Base-by-base conservation (phyloP, 1,140 invertebrate species). In the Pseudoatta argentina region DNA sequence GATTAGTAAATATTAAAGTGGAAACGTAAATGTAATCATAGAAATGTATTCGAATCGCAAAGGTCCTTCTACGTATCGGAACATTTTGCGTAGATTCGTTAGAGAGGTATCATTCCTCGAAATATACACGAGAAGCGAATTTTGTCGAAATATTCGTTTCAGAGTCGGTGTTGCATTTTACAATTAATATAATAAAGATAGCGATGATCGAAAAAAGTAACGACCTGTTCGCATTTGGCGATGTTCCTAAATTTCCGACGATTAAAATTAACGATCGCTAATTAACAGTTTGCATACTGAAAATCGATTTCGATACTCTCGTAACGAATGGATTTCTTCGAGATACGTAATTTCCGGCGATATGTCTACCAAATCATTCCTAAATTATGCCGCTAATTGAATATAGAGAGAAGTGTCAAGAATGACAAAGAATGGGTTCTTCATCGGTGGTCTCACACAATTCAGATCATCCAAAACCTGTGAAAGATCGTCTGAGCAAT, bases 401-500 rank as follows among this genome's bases (percentile, higher is more conserved):
- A 64, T 48, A 48, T 21, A 30, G 14, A 16, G 16, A 48, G 39
- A 61, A 73, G 30, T 30, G 67, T 30, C 53, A 75, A 75, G 39
- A 44, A 75, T 14, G 79, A 83, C n/a, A 44, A 18, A 39, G 59
- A 59, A 57, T 16, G 27, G 34, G 55, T 63, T 27, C 55, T 61
- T 73, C 79, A 63, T 39, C 79, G 55, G 55, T 72, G 79, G 69
- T 63, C 55, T 44, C 21, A n/a, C 1, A 34, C 14, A 44, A 67
- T 44, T 66, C 34, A 64, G 27, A 61, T 21, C 21, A 86, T 5
- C 30, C 18, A 21, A 82, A 86, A 82, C 27, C 24, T 55, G 79
- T 63, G 39, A 61, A 69, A 63, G 27, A 83, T 83, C 39, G 69
- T 24, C 69, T 44, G 64, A 83, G 12, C 57, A 57, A 75, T 75